Conservation (phyloP, 2,888 invertebrate genomes). For the Tenthredo mesomela region DNA sequence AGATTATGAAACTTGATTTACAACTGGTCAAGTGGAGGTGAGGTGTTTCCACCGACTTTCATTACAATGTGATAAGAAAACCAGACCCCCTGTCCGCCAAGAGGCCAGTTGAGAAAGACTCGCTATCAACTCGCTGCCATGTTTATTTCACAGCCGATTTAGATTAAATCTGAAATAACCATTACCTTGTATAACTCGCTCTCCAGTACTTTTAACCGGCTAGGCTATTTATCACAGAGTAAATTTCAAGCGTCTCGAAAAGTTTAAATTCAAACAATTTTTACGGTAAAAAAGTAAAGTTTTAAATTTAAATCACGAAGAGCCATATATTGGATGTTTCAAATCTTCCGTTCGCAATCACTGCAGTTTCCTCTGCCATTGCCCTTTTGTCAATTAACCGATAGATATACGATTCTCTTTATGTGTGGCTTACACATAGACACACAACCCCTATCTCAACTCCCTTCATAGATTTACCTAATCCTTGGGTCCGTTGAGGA, state of each 20-base stretch:
- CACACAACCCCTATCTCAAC: not conserved
- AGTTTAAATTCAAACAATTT: not conserved
- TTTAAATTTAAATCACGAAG: slow-evolving; percentile 19
- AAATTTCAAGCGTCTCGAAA: not conserved
- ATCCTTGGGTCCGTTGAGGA: slow-evolving; percentile 29
- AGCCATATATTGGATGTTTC: not conserved
- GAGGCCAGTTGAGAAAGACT: slow-evolving; percentile 28
- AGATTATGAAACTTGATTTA: slow-evolving; percentile 35
- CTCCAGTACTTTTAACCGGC: slow-evolving; percentile 12
- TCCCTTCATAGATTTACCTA: slow-evolving; percentile 38
- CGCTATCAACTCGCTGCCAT: slow-evolving; percentile 22
- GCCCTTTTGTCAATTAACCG: not conserved
- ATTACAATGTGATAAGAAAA: slow-evolving; percentile 27
- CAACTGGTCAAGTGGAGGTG: slow-evolving; percentile 24
- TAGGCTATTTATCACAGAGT: slow-evolving; percentile 40
- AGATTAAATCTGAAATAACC: slow-evolving; percentile 36
- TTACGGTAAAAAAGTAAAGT: not conserved
- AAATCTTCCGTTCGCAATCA: not conserved
- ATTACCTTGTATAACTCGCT: not conserved
- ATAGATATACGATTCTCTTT: slow-evolving; percentile 8
- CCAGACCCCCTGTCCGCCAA: slow-evolving; percentile 5
- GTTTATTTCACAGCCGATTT: slow-evolving; percentile 45
- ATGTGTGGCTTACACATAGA: not conserved
- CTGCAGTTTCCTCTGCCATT: not conserved
- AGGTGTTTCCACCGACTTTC: slow-evolving; percentile 22